phyloP scores from a whole-genome alignment of 1,140 invertebrate species.

The Papilio helenus region DNA sequence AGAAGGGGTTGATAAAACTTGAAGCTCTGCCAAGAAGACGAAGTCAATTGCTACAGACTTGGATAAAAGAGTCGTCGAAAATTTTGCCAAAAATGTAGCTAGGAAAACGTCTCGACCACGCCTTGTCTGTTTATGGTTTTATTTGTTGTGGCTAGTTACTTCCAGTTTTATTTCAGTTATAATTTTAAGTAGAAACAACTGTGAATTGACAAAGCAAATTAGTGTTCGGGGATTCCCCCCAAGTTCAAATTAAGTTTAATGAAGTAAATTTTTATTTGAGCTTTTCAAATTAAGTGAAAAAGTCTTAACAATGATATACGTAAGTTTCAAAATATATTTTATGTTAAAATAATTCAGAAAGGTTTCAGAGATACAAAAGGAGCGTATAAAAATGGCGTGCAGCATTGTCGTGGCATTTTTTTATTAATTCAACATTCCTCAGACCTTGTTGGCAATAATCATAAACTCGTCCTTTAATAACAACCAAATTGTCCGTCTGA shows the following conservation, averaged over 20 bases:
- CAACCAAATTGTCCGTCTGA: slow-evolving; percentile 41
- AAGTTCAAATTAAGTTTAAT: neutral
- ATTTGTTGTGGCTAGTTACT: neutral
- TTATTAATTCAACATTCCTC: slow-evolving; percentile 21
- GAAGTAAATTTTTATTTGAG: neutral
- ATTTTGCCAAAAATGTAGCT: neutral
- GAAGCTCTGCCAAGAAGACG: slow-evolving; percentile 1
- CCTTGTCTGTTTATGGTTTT: neutral
- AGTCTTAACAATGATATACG: too few species aligned
- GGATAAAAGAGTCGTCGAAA: neutral
- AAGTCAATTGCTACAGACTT: neutral
- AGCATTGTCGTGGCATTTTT: neutral
- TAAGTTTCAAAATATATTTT: neutral
- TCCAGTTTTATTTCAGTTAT: too few species aligned
- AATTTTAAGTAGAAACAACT: neutral
- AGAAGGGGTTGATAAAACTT: slow-evolving; percentile 41
- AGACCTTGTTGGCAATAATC: slow-evolving; percentile 35
- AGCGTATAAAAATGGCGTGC: neutral
- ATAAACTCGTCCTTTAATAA: slow-evolving; percentile 44
- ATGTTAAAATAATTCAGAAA: neutral
- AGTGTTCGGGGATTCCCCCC: neutral
- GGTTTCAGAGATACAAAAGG: neutral
- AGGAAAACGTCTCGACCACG: neutral
- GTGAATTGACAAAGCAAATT: neutral
- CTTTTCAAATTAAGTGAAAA: neutral